Evolutionary conservation across 2,113 vertebrate species (phyloP).

Genomic region (Panthera uncia): DNA sequence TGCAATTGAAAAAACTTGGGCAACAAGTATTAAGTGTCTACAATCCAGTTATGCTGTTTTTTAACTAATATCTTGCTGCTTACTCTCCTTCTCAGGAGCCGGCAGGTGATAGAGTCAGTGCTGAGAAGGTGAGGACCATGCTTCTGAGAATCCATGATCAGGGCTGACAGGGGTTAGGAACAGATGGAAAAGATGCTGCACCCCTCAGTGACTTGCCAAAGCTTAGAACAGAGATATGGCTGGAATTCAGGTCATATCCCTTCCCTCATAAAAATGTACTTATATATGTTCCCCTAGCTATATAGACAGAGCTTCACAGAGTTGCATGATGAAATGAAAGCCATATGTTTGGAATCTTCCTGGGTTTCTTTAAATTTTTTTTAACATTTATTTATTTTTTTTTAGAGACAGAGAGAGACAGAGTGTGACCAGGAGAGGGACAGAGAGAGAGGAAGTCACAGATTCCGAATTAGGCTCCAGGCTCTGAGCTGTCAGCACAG

Average conservation of each 20-base stretch:
- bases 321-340: not conserved
- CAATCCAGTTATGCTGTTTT: no score
- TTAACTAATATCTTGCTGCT: not conserved
- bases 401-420: no score
- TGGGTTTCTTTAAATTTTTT: not conserved
- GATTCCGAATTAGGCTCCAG: no score
- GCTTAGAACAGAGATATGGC: not conserved
- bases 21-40: not conserved
- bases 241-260: no score
- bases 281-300: not conserved
- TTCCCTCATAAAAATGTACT: not conserved
- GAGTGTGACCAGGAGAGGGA: no score
- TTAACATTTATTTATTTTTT: no score
- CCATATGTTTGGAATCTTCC: not conserved
- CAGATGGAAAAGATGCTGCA: not conserved
- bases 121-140: rapidly evolving
- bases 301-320: not conserved
- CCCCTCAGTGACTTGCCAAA: not conserved
- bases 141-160: rapidly evolving
- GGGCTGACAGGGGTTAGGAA: not conserved
- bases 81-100: no score
- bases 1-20: not conserved
- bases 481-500: no score
- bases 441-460: no score
- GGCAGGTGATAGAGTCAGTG: not conserved